A percentile compares a stretch with the other conserved stretches of the same genome.
These are phyloP conservation scores for Aleiodes sp. DNA, from an alignment of 1,140 invertebrate species.

Conservation along the genomic window DNA sequence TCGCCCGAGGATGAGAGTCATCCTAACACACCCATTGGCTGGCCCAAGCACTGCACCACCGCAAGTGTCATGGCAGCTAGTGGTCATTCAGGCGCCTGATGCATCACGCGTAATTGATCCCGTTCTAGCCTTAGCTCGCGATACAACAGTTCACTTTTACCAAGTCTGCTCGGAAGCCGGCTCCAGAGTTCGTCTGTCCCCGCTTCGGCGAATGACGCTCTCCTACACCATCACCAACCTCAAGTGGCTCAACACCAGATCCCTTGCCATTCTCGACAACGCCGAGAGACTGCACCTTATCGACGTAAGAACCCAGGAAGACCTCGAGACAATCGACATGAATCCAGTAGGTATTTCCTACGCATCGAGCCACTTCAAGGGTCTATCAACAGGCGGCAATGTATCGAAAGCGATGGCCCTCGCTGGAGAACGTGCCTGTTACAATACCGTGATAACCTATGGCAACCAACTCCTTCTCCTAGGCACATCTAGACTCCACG, in stretches of 20 bases:
- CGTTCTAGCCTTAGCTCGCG: conserved; percentile 86
- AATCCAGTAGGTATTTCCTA: conserved; percentile 89
- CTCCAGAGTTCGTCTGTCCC: conserved; percentile 70
- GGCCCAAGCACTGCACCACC: conserved; percentile 79
- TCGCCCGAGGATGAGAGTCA: conserved; percentile 76
- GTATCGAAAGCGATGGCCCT: conserved; percentile 79
- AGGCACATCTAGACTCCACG: conserved; percentile 83
- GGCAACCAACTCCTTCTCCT: conserved; percentile 85
- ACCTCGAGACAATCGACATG: conserved; percentile 85
- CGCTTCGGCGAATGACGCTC: conserved; percentile 75
- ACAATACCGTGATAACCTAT: conserved; percentile 86
- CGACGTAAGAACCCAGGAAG: conserved; percentile 87
- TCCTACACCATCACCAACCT: conserved; percentile 77
- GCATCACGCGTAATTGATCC: conserved; percentile 81
- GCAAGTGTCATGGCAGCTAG: conserved; percentile 91
- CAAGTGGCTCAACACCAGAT: conserved; percentile 89
- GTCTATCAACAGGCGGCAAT: conserved; percentile 80
- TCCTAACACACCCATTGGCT: conserved; percentile 72
- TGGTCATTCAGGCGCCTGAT: conserved; percentile 82
- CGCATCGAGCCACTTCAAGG: conserved; percentile 92
- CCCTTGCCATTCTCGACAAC: conserved; percentile 85
- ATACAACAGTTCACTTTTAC: conserved; percentile 83
- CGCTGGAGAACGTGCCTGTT: conserved; percentile 87
- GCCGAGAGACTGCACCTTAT: conserved; percentile 87
- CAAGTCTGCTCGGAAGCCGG: conserved; percentile 69